Conservation (phyloP, 2,113 vertebrate genomes). For the Synchiropus splendidus region DNA sequence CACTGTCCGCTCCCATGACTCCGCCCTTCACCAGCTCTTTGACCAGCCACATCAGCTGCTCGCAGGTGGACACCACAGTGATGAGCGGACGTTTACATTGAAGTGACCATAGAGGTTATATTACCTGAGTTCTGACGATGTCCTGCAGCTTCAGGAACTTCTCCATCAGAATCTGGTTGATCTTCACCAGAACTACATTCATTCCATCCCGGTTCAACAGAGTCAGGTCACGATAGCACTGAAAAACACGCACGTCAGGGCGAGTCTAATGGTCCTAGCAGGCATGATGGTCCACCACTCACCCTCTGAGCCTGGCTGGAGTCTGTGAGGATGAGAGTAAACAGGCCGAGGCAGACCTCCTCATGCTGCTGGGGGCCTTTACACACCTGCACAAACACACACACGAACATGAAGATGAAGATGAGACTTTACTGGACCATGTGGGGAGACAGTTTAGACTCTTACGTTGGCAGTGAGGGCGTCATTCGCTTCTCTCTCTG, state of each 20-base stretch:
- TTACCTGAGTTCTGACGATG: conserved; percentile 55
- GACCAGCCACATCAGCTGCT: conserved; percentile 87
- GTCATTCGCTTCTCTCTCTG: conserved; percentile 89
- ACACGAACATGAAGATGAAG: neutral
- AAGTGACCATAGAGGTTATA: neutral
- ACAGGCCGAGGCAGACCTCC: conserved; percentile 88
- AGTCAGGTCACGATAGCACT: conserved; percentile 90
- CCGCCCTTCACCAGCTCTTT: conserved; percentile 88
- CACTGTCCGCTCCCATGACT: conserved; percentile 82
- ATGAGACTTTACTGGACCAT: too few relatives aligned
- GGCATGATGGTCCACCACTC: conserved; percentile 15
- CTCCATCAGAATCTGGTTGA: conserved; percentile 95
- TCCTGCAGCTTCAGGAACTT: conserved; percentile 91
- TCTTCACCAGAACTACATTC: conserved; percentile 84
- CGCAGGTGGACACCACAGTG: neutral
- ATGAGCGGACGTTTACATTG: neutral
- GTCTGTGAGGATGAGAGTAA: conserved; percentile 80
- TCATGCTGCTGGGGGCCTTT: conserved; percentile 92
- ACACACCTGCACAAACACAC: conserved; percentile 69
- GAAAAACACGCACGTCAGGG: conserved; percentile 8
- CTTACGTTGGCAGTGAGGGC: conserved; percentile 84
- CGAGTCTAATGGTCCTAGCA: conserved; percentile 2
- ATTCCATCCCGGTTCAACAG: conserved; percentile 88
- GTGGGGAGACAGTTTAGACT: neutral
- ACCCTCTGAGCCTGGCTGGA: conserved; percentile 86